Conservation (phyloP, 2,888 invertebrate genomes). For the Lingula anatina region DNA sequence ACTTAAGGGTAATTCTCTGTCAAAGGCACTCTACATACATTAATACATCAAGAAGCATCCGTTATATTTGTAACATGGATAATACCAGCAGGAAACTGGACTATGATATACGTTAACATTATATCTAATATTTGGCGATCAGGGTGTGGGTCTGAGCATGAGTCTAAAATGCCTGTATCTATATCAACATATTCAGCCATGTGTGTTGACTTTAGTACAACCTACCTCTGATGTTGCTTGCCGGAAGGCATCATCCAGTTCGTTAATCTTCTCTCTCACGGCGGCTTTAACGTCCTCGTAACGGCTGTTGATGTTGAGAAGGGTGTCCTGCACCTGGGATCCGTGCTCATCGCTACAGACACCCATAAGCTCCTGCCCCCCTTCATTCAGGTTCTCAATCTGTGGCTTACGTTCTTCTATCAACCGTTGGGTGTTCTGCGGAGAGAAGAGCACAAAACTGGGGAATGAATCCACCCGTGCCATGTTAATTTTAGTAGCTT, state of each 20-base stretch:
- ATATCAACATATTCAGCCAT: too few species aligned
- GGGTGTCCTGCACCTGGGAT: conserved; percentile 40
- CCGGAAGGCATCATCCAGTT: conserved; percentile 30
- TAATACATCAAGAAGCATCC: too few species aligned
- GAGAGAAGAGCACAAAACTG: neutral
- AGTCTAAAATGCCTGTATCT: too few species aligned
- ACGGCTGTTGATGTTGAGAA: conserved; percentile 37
- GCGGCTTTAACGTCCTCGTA: conserved; percentile 42
- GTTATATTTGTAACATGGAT: too few species aligned
- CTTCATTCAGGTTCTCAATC: conserved; percentile 46
- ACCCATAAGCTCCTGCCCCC: conserved; percentile 49
- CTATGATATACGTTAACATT: too few species aligned
- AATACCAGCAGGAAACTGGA: too few species aligned
- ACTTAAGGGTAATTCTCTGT: too few species aligned
- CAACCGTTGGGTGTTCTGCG: conserved; percentile 42
- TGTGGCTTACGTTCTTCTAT: conserved; percentile 50
- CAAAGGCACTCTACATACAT: too few species aligned
- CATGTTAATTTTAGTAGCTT: neutral
- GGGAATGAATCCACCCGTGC: neutral
- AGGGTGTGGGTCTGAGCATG: too few species aligned
- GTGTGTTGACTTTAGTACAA: neutral
- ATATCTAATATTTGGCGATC: too few species aligned
- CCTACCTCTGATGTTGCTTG: conserved; percentile 39
- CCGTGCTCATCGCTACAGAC: conserved; percentile 49
- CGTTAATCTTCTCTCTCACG: conserved; percentile 36